These are phyloP conservation scores for Loris lydekkerianus DNA, from an alignment of 2,797 vertebrate species.

Conservation along the genomic window DNA sequence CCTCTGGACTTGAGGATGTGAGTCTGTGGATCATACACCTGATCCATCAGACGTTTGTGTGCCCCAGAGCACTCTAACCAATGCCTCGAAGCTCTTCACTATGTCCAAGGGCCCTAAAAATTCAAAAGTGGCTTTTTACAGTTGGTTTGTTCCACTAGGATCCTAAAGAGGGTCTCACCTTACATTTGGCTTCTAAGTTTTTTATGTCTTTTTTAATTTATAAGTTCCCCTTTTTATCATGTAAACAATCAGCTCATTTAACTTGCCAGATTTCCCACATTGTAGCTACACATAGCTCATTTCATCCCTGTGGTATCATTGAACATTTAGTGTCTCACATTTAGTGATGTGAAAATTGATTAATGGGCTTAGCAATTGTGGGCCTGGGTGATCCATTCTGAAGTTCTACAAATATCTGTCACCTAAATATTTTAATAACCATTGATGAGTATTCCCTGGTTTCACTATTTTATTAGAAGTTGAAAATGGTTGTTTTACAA, in stretches of 20 bases:
- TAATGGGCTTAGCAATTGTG: background rate
- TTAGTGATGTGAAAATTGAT: background rate
- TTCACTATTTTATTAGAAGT: background rate
- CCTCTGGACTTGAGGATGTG: fast-evolving
- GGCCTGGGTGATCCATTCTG: background rate
- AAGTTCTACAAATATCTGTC: background rate
- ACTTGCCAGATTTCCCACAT: background rate
- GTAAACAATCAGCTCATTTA: background rate
- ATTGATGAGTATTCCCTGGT: background rate
- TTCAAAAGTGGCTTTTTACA: background rate
- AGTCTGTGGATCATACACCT: background rate
- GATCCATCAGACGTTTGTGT: background rate
- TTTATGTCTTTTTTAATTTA: background rate
- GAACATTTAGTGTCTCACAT: background rate
- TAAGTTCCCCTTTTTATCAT: background rate
- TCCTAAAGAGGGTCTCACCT: background rate
- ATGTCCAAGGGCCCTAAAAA: background rate
- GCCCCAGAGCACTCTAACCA: background rate
- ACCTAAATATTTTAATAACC: background rate
- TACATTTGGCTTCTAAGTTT: background rate
- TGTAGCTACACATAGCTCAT: background rate
- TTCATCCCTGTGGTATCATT: background rate
- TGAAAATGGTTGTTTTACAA: background rate
- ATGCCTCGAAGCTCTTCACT: background rate
- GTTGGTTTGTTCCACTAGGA: background rate